phyloP scores from a whole-genome alignment of 2,888 invertebrate species.

The Belgica antarctica region DNA sequence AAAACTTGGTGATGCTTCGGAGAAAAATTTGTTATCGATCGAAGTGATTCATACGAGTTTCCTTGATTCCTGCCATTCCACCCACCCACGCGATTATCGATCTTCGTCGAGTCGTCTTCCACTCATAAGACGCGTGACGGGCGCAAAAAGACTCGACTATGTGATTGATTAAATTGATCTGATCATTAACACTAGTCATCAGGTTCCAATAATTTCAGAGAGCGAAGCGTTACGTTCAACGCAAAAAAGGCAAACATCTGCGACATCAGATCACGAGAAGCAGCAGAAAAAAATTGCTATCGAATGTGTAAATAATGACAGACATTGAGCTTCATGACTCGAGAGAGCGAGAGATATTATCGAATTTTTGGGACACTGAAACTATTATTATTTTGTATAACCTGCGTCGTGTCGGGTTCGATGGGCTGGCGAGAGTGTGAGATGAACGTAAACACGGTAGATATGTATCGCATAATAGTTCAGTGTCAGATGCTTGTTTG shows the following conservation, averaged over 20 bases:
- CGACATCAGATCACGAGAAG: background rate
- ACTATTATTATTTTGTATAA: background rate
- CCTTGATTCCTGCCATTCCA: background rate
- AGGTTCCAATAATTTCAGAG: no score
- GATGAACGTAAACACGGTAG: background rate
- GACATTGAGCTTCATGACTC: background rate
- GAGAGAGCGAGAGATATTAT: background rate
- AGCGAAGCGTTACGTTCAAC: background rate
- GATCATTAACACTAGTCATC: background rate
- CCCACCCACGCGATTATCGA: background rate
- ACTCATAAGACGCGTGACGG: background rate
- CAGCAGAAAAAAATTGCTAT: background rate
- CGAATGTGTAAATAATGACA: constrained; percentile 34
- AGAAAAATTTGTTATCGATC: background rate
- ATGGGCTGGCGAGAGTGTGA: background rate
- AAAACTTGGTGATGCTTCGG: background rate
- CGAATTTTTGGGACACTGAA: background rate
- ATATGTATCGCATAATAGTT: background rate
- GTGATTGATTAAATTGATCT: constrained; percentile 39
- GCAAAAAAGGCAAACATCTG: constrained; percentile 24
- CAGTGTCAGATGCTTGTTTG: constrained; percentile 7
- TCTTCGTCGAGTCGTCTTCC: background rate
- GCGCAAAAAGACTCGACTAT: background rate
- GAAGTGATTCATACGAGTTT: background rate
- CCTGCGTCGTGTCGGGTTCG: background rate